phyloP scores from a whole-genome alignment of 2,113 vertebrate species.

The Fulica atra region DNA sequence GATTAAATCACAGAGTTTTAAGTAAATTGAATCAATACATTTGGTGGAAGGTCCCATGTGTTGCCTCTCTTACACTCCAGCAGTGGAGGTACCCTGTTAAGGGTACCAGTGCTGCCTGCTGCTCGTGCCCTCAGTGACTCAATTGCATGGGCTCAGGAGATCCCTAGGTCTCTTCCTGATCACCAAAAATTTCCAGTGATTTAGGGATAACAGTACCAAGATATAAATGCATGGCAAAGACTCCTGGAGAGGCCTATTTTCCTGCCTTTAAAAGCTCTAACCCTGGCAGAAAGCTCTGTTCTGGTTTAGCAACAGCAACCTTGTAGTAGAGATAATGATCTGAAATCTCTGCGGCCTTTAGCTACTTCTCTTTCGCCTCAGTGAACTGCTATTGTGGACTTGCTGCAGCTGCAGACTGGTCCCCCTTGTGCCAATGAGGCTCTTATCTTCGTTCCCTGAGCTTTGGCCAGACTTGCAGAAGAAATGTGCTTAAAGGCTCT shows the following conservation, averaged over 20 bases:
- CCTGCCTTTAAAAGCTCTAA: background rate
- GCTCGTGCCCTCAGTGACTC: background rate
- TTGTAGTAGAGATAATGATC: background rate
- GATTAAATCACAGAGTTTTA: background rate
- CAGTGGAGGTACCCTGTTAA: background rate
- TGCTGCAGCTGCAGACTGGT: background rate
- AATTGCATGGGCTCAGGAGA: background rate
- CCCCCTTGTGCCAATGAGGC: background rate
- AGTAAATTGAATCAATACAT: background rate
- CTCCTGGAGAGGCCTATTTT: background rate
- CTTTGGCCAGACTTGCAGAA: slow-evolving; percentile 40
- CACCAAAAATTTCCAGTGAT: background rate
- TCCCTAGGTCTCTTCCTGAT: background rate
- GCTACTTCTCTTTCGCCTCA: slow-evolving; percentile 5
- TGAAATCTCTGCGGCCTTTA: slow-evolving; percentile 11
- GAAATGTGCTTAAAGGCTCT: slow-evolving; percentile 8
- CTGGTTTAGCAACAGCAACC: background rate
- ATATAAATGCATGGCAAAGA: background rate
- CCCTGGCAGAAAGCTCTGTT: background rate
- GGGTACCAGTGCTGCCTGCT: background rate
- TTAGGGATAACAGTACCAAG: background rate
- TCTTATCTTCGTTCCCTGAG: slow-evolving; percentile 29
- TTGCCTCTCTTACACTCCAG: background rate
- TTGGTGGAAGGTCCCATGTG: fast-evolving
- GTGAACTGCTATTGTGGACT: slow-evolving; percentile 19